A percentile compares a stretch with the other conserved stretches of the same genome.
These are phyloP conservation scores for Andrena bucephala DNA, from an alignment of 2,888 invertebrate genomes.

Conservation along the genomic window DNA sequence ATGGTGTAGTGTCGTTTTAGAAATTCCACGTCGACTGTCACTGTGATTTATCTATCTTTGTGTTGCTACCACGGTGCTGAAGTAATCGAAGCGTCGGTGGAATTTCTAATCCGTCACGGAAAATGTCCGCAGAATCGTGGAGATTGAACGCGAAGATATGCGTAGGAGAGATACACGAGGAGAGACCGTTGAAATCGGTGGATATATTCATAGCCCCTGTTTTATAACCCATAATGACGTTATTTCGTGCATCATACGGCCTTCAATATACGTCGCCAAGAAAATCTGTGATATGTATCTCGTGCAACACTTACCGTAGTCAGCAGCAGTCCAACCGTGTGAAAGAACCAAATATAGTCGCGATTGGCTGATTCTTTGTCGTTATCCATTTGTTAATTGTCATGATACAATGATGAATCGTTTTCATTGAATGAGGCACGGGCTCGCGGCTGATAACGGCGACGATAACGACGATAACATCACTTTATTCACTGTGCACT, in stretches of 20 bases:
- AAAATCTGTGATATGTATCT: background rate
- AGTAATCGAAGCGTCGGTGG: background rate
- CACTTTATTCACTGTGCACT: constrained; percentile 73
- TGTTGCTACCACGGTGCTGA: background rate
- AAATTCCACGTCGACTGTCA: constrained; percentile 10
- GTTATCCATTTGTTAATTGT: constrained; percentile 70
- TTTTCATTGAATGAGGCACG: constrained; percentile 52
- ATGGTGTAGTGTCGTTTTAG: constrained; percentile 62
- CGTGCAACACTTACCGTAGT: constrained; percentile 61
- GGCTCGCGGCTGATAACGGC: constrained; percentile 63
- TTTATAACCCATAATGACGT: background rate
- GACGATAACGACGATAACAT: constrained; percentile 70
- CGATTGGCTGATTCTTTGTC: constrained; percentile 39
- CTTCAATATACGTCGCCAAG: no score
- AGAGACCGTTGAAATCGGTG: background rate
- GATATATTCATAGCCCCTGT: background rate
- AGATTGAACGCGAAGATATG: background rate
- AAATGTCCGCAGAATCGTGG: background rate
- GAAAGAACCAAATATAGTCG: constrained; percentile 50
- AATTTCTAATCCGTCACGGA: background rate
- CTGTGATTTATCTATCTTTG: background rate
- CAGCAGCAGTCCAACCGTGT: constrained; percentile 48
- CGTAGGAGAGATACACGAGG: background rate
- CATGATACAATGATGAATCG: constrained; percentile 35
- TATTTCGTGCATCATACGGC: background rate